phyloP scores from a whole-genome alignment of 2,888 invertebrate genomes.

The Volucella zonaria region DNA sequence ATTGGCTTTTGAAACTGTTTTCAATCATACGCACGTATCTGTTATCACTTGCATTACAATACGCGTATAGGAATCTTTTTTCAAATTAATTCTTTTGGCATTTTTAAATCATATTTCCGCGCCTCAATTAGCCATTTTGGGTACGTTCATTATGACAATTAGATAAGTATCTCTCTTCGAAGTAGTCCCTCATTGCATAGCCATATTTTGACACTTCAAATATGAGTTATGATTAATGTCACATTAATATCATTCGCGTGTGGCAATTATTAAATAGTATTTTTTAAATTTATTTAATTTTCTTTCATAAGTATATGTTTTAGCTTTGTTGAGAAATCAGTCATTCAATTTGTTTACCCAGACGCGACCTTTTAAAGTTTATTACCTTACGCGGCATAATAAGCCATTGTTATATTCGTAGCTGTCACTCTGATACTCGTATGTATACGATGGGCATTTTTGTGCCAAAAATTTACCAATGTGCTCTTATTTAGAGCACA shows the following conservation, averaged over 20 bases:
- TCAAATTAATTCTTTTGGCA: background rate
- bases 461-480: constrained; percentile 38
- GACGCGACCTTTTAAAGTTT: constrained; percentile 60
- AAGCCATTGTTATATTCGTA: constrained; percentile 3
- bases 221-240: background rate
- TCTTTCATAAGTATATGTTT: background rate
- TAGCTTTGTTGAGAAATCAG: constrained; percentile 43
- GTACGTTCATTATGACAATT: background rate
- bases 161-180: background rate
- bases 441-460: constrained; percentile 32
- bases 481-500: constrained; percentile 44
- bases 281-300: background rate
- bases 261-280: constrained; percentile 32
- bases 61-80: constrained; percentile 3
- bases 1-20: constrained; percentile 9
- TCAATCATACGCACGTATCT: background rate
- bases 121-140: constrained; percentile 32
- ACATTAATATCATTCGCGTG: constrained; percentile 5
- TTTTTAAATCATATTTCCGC: constrained; percentile 3
- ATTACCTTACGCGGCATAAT: constrained; percentile 23
- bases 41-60: background rate
- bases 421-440: constrained; percentile 11
- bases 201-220: constrained; percentile 13
- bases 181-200: constrained; percentile 1
- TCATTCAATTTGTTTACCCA: constrained; percentile 21